Evolutionary conservation across 2,888 invertebrate species (phyloP).

Genomic region (Volucella inanis): DNA sequence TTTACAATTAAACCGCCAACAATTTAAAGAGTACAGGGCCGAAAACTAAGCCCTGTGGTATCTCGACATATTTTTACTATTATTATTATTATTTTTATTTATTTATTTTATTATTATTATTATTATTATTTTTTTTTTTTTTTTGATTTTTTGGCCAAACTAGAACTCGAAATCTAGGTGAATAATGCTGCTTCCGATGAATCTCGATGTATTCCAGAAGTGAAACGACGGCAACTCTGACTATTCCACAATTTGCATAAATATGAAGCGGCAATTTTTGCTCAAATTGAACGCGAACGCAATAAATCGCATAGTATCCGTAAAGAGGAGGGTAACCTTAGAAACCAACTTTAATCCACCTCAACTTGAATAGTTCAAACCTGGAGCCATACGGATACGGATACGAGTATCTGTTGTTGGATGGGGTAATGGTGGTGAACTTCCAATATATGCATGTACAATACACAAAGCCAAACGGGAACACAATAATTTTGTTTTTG

Average conservation of each 20-base stretch:
- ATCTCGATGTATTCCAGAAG: no score
- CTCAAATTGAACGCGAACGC: slow-evolving; percentile 72
- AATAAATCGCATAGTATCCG: slow-evolving; percentile 54
- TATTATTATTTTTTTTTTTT: no score
- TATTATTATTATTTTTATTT: no score
- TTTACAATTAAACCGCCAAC: no score
- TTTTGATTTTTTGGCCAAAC: no score
- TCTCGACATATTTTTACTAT: no score
- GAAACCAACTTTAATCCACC: slow-evolving; percentile 32
- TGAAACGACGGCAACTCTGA: no score
- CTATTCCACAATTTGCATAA: neutral
- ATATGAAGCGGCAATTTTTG: slow-evolving; percentile 54
- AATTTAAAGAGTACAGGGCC: no score
- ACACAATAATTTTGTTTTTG: slow-evolving; percentile 10
- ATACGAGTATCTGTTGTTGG: neutral
- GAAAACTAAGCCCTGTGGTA: no score
- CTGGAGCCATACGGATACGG: neutral
- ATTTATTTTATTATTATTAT: no score
- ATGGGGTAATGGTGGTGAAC: neutral
- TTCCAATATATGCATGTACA: neutral
- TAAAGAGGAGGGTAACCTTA: slow-evolving; percentile 29
- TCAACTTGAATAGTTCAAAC: slow-evolving; percentile 1
- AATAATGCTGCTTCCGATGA: no score
- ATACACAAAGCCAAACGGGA: slow-evolving; percentile 10
- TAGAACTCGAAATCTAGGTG: no score